Evolutionary conservation across 2,888 invertebrate species (phyloP).

Genomic region (Cerastoderma edule): DNA sequence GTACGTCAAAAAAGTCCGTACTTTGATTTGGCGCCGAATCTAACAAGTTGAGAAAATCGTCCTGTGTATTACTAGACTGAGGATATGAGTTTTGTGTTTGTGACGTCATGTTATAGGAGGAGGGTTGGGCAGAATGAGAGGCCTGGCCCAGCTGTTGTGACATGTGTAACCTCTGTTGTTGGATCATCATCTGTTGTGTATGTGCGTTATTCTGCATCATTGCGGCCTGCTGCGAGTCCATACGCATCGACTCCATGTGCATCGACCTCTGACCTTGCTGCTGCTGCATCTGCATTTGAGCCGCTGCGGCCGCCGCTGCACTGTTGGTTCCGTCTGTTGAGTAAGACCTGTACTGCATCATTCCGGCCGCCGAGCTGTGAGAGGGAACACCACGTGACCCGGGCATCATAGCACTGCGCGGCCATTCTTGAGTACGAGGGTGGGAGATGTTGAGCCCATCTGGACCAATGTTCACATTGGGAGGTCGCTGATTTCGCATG

Average conservation of each 20-base stretch:
- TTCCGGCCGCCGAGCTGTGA: conserved; percentile 64
- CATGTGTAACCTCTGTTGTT: conserved; percentile 83
- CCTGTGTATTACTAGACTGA: conserved; percentile 65
- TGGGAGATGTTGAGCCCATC: conserved; percentile 85
- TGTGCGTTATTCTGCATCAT: conserved; percentile 66
- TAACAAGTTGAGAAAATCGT: conserved; percentile 92
- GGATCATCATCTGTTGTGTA: conserved; percentile 70
- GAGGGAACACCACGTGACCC: conserved; percentile 12
- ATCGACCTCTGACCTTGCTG: conserved; percentile 54
- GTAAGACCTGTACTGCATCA: conserved; percentile 84
- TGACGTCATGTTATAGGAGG: conserved; percentile 52
- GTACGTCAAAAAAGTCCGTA: conserved; percentile 89
- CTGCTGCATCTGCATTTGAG: conserved; percentile 75
- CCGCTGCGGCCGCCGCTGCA: conserved; percentile 57
- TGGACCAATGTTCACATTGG: conserved; percentile 87
- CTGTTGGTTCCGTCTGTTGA: conserved; percentile 62
- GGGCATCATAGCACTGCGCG: conserved; percentile 57
- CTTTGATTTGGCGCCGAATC: conserved; percentile 87
- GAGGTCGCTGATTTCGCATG: conserved; percentile 86
- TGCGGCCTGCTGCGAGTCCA: conserved; percentile 68
- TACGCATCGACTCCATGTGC: conserved; percentile 66
- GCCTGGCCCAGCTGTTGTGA: conserved; percentile 81
- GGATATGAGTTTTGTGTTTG: conserved; percentile 53
- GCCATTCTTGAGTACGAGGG: conserved; percentile 85
- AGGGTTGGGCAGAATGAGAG: conserved; percentile 47